Conservation (phyloP, 2,797 vertebrate genomes). For the Danio tinwini region DNA sequence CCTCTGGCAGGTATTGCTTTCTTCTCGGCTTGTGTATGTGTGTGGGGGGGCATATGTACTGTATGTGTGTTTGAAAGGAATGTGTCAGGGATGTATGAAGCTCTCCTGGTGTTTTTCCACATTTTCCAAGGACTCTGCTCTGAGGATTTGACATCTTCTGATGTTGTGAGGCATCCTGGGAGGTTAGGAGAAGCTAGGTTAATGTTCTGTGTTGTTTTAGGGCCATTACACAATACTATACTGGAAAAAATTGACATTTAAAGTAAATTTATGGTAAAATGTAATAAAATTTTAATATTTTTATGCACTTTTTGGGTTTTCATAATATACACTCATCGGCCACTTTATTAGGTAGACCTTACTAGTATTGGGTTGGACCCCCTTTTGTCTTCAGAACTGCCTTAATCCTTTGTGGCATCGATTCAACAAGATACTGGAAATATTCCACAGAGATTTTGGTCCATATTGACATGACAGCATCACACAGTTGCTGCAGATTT, state of each 20-base stretch:
- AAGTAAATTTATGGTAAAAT: neutral
- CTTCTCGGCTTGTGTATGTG: conserved; percentile 15
- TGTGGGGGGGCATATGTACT: conserved; percentile 11
- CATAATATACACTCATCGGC: too few relatives aligned
- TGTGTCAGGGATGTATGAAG: neutral
- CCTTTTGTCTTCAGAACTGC: too few relatives aligned
- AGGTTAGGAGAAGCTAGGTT: conserved; percentile 14
- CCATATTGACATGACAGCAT: too few relatives aligned
- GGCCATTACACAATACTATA: neutral
- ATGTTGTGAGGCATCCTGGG: conserved; percentile 23
- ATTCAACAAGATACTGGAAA: too few relatives aligned
- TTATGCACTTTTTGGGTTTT: too few relatives aligned
- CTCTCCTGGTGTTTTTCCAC: conserved; percentile 32
- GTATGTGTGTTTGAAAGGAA: conserved; percentile 10
- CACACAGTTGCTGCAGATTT: too few relatives aligned
- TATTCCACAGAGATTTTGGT: too few relatives aligned
- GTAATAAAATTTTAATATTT: too few relatives aligned
- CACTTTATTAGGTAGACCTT: too few relatives aligned
- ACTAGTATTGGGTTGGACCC: too few relatives aligned
- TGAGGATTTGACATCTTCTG: conserved; percentile 43
- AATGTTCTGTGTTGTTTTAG: neutral
- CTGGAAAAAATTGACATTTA: neutral
- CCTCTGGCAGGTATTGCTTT: conserved; percentile 52
- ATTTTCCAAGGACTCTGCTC: conserved; percentile 30
- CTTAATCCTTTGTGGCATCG: too few relatives aligned